phyloP scores from a whole-genome alignment of 2,797 vertebrate genomes.

The Okamejei kenojei region DNA sequence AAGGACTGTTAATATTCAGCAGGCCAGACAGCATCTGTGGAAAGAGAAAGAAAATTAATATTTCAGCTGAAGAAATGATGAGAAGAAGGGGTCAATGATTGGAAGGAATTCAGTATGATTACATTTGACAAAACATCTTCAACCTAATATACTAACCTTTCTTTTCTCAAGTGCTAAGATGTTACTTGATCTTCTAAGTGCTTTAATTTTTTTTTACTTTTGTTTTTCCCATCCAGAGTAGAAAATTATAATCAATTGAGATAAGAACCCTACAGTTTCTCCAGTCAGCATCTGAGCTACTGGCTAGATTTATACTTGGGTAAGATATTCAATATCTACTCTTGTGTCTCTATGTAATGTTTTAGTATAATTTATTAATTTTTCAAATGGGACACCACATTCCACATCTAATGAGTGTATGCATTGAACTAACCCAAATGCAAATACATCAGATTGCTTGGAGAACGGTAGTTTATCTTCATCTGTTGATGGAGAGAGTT shows the following conservation, averaged over 20 bases:
- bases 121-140: too few species aligned
- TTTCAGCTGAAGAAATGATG: too few species aligned
- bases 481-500: conserved; percentile 89
- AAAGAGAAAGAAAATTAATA: too few species aligned
- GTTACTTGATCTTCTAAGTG: too few species aligned
- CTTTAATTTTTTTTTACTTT: neutral
- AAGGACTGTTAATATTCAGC: too few species aligned
- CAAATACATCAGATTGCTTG: conserved; percentile 95
- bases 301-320: neutral
- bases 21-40: too few species aligned
- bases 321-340: neutral
- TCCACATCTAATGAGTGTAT: neutral
- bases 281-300: neutral
- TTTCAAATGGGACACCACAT: neutral
- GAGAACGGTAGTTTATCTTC: conserved; percentile 98
- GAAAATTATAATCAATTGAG: neutral
- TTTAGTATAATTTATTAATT: neutral
- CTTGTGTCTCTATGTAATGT: neutral
- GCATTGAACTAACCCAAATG: conserved; percentile 75
- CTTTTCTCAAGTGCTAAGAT: too few species aligned
- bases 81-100: too few species aligned
- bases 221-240: too few species aligned
- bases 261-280: neutral
- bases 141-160: too few species aligned
- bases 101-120: too few species aligned